Conservation (phyloP, 1,140 invertebrate genomes). For the Philotrypesis tridentata region DNA sequence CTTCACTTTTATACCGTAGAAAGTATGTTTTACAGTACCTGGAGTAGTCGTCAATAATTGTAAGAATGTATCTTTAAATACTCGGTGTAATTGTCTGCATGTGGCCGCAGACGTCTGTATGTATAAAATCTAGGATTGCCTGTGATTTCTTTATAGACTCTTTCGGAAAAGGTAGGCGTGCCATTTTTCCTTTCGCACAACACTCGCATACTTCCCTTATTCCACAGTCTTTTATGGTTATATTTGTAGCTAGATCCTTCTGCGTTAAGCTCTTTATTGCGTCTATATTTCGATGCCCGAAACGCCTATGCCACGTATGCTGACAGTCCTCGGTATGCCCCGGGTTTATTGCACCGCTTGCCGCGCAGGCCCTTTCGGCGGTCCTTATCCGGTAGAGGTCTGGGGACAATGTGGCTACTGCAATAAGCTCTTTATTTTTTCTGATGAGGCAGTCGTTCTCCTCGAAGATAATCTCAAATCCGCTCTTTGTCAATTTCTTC, state of each 20-base stretch:
- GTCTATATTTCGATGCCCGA: background rate
- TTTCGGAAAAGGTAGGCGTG: background rate
- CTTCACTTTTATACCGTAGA: background rate
- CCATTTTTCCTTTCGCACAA: conserved; percentile 15
- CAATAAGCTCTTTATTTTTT: conserved; percentile 5
- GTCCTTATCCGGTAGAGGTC: conserved; percentile 21
- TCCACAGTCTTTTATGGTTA: background rate
- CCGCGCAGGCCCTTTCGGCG: conserved; percentile 4
- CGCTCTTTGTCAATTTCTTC: conserved; percentile 25
- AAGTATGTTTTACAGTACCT: background rate
- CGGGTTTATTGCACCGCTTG: background rate
- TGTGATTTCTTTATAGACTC: background rate
- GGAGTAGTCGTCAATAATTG: background rate
- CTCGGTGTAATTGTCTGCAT: background rate
- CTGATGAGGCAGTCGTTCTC: background rate
- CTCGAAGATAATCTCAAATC: conserved; percentile 2
- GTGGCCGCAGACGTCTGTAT: background rate
- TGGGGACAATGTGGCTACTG: background rate
- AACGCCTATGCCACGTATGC: background rate
- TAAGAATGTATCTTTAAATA: background rate
- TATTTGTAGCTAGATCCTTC: background rate
- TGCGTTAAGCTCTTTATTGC: conserved; percentile 3
- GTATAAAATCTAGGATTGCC: background rate
- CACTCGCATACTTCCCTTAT: background rate
- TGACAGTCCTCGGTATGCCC: background rate